Conservation (phyloP, 2,113 vertebrate genomes). For the Datnioides undecimradiatus region DNA sequence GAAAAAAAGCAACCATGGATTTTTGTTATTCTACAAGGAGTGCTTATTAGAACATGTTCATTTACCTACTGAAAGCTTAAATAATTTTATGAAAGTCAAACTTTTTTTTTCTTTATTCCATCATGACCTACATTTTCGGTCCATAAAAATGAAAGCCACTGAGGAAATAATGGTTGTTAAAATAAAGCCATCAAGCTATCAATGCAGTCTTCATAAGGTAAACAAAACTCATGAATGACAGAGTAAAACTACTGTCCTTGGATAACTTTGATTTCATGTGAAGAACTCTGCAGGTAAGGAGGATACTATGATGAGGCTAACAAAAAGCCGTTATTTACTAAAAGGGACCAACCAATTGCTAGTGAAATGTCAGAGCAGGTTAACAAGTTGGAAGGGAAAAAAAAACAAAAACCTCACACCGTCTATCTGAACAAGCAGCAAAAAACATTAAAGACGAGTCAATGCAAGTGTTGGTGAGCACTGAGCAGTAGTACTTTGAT, state of each 20-base stretch:
- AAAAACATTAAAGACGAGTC: constrained; percentile 70
- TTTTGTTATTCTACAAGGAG: constrained; percentile 73
- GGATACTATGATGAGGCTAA: constrained; percentile 70
- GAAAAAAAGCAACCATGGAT: constrained; percentile 38
- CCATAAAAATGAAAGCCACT: constrained; percentile 53
- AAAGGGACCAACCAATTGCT: constrained; percentile 51
- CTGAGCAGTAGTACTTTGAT: constrained; percentile 69
- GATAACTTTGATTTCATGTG: constrained; percentile 40
- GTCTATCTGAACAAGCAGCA: constrained; percentile 72
- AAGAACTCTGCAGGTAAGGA: constrained; percentile 43
- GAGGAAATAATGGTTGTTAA: constrained; percentile 61
- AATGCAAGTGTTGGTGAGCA: constrained; percentile 57
- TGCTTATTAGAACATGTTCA: constrained; percentile 75
- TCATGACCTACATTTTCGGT: constrained; percentile 61
- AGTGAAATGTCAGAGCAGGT: constrained; percentile 67
- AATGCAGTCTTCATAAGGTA: constrained; percentile 64
- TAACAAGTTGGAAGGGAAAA: constrained; percentile 2
- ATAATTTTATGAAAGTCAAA: constrained; percentile 64
- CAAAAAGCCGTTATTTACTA: constrained; percentile 50
- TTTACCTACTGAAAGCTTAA: constrained; percentile 68
- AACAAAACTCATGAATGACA: constrained; percentile 53
- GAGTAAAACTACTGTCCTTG: constrained; percentile 42
- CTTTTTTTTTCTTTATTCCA: constrained; percentile 50
- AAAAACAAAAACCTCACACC: constrained; percentile 41
- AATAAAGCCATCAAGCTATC: constrained; percentile 70